Percentiles rank a stretch among this genome's conserved stretches.
These are phyloP conservation scores for Apolygus lucorum DNA, from an alignment of 1,140 invertebrate species.

Conservation along the genomic window DNA sequence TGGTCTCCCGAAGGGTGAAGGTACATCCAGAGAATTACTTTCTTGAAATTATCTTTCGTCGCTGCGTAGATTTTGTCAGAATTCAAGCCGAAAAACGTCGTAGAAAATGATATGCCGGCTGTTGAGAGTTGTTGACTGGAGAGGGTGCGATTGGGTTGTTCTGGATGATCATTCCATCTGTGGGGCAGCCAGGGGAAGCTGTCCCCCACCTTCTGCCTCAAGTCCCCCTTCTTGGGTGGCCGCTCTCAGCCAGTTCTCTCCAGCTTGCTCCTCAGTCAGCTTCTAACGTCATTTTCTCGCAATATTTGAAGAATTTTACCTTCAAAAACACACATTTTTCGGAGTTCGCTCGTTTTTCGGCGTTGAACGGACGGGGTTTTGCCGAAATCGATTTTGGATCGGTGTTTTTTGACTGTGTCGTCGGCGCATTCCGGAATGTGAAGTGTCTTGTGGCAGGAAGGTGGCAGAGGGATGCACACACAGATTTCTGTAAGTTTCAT, in stretches of 20 bases:
- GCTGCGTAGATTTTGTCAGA: not conserved
- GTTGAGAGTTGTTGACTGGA: too few relatives aligned
- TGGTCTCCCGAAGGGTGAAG: not conserved
- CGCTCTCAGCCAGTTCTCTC: slow-evolving; percentile 5
- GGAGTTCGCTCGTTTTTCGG: not conserved
- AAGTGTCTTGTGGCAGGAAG: not conserved
- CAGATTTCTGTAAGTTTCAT: too few relatives aligned
- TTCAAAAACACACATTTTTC: too few relatives aligned
- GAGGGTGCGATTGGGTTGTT: slow-evolving; percentile 23
- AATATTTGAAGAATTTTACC: not conserved
- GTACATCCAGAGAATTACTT: too few relatives aligned
- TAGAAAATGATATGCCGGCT: not conserved
- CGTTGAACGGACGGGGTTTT: not conserved
- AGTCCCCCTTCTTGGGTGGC: not conserved
- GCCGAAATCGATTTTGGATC: not conserved
- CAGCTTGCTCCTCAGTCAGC: not conserved
- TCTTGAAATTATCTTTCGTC: too few relatives aligned
- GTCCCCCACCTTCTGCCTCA: slow-evolving; percentile 15
- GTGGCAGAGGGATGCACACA: too few relatives aligned
- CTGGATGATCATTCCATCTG: slow-evolving; percentile 25
- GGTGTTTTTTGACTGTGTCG: not conserved
- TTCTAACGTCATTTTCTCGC: not conserved
- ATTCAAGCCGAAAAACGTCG: not conserved
- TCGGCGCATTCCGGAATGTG: not conserved
- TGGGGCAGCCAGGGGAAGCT: not conserved